A percentile compares a stretch with the other conserved stretches of the same genome.
Evolutionary conservation across 2,888 invertebrate species (phyloP).

Genomic region (Ochropacha duplaris): DNA sequence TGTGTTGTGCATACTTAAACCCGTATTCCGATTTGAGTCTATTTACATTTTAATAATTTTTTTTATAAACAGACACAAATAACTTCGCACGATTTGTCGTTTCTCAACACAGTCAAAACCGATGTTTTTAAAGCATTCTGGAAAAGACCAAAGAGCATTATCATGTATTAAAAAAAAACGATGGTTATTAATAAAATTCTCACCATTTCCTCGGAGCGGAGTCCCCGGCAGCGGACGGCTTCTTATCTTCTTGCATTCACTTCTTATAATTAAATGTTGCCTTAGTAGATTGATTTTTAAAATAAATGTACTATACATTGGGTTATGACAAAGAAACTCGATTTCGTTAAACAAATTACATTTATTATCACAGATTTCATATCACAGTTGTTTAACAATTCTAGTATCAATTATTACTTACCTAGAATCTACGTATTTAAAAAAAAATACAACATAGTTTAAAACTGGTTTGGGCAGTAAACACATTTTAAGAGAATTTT

Average conservation of each 20-base stretch:
- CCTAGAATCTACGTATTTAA: no score
- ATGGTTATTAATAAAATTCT: slow-evolving; percentile 31
- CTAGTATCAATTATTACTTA: not conserved
- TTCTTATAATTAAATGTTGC: slow-evolving; percentile 31
- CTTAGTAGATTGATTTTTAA: slow-evolving; percentile 5
- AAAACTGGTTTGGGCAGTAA: no score
- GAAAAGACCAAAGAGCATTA: slow-evolving; percentile 75
- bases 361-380: slow-evolving; percentile 36
- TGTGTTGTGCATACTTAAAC: slow-evolving; percentile 59
- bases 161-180: slow-evolving; percentile 46
- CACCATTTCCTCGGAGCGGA: slow-evolving; percentile 44
- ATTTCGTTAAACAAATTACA: slow-evolving; percentile 11
- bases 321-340: slow-evolving; percentile 38
- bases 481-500: not conserved
- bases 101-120: not conserved
- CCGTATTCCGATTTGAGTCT: slow-evolving; percentile 37
- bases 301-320: slow-evolving; percentile 13
- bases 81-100: slow-evolving; percentile 12
- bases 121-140: slow-evolving; percentile 38
- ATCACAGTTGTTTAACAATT: slow-evolving; percentile 23
- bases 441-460: no score
- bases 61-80: slow-evolving; percentile 12
- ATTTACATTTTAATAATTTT: slow-evolving; percentile 27
- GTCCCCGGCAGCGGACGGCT: slow-evolving; percentile 7
- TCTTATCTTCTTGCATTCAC: slow-evolving; percentile 24